Evolutionary conservation across 2,888 invertebrate genomes (phyloP).

Genomic region (Scaptomyza parva): DNA sequence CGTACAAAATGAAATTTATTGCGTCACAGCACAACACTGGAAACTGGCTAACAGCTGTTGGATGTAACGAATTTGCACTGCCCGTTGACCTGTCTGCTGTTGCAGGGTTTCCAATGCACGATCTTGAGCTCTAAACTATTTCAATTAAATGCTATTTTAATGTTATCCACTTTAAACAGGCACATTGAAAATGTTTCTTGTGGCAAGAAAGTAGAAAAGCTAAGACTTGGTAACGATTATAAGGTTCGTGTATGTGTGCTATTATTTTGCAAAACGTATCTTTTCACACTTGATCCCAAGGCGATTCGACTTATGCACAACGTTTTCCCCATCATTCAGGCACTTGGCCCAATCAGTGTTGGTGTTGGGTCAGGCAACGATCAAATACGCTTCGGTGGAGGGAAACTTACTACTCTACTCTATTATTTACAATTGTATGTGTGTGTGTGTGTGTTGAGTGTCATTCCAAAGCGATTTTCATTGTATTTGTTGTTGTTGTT

Average conservation of each 20-base stretch:
- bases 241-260: slow-evolving; percentile 13
- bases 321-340: slow-evolving; percentile 38
- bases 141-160: slow-evolving; percentile 23
- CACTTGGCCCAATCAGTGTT: slow-evolving; percentile 18
- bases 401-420: not conserved
- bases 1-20: slow-evolving; percentile 31
- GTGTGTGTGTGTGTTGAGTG: slow-evolving; percentile 9
- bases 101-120: slow-evolving; percentile 8
- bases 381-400: slow-evolving; percentile 19
- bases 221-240: slow-evolving; percentile 5
- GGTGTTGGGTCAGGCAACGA: slow-evolving; percentile 40
- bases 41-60: not conserved
- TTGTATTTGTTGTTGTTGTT: slow-evolving; percentile 13
- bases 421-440: not conserved
- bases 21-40: not conserved
- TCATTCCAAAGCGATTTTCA: slow-evolving; percentile 19
- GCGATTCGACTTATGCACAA: slow-evolving; percentile 24
- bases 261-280: slow-evolving; percentile 1
- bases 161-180: slow-evolving; percentile 21
- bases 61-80: not conserved
- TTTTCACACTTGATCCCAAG: slow-evolving; percentile 19
- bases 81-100: not conserved
- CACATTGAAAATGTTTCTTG: slow-evolving; percentile 11
- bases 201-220: not conserved
- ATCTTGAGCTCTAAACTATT: slow-evolving; percentile 9